Conservation (phyloP, 1,140 invertebrate species). For the Probaryconus sp. region DNA sequence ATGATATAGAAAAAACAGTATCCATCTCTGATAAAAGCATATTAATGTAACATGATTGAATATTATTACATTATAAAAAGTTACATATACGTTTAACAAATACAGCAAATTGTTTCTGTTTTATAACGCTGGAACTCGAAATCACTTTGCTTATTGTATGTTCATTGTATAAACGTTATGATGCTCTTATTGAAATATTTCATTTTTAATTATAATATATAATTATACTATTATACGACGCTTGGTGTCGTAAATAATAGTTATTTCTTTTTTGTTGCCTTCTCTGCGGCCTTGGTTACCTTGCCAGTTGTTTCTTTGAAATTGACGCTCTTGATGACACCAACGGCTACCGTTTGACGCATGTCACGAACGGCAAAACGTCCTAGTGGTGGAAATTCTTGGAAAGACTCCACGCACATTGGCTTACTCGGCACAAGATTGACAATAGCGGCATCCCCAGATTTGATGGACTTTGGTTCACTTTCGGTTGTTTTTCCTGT, state of each 20-base stretch:
- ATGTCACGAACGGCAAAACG: constrained; percentile 99
- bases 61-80: no score
- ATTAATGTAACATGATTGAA: no score
- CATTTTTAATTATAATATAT: no score
- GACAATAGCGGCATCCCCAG: constrained; percentile 97
- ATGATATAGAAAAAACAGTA: no score
- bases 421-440: constrained; percentile 95
- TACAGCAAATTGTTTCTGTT: no score
- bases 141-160: no score
- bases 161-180: no score
- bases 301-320: constrained; percentile 93
- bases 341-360: constrained; percentile 99
- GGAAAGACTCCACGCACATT: constrained; percentile 98
- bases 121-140: no score
- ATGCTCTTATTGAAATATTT: no score
- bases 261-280: constrained; percentile 98
- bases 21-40: no score
- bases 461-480: constrained; percentile 93
- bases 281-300: constrained; percentile 98
- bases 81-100: no score
- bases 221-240: constrained; percentile 73
- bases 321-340: constrained; percentile 94
- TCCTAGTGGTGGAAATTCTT: constrained; percentile 97
- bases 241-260: constrained; percentile 83
- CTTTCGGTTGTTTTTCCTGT: constrained; percentile 90